A percentile compares a stretch with the other conserved stretches of the same genome.
Evolutionary conservation across 2,113 vertebrate genomes (phyloP).

Genomic region (Elgaria multicarinata): DNA sequence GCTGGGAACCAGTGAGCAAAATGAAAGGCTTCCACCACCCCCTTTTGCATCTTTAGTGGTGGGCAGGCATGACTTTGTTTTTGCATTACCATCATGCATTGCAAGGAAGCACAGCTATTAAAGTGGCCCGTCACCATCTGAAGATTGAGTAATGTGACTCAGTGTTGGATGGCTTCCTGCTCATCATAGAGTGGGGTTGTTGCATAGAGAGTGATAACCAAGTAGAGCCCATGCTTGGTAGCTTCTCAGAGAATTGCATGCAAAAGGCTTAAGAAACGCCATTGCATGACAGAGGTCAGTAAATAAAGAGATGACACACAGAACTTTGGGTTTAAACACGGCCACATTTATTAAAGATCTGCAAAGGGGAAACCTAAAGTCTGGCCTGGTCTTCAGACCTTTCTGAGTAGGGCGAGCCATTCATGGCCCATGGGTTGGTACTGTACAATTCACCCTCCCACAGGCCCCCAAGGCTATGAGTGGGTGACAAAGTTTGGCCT

Average conservation of each 20-base stretch:
- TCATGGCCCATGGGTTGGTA: too few relatives aligned
- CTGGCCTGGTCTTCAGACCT: too few relatives aligned
- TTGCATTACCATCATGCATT: slow-evolving; percentile 4
- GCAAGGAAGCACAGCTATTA: slow-evolving; percentile 6
- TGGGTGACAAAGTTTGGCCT: too few relatives aligned
- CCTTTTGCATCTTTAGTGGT: neutral
- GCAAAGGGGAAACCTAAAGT: too few relatives aligned
- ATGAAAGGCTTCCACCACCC: neutral
- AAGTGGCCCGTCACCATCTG: neutral
- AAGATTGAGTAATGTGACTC: slow-evolving; percentile 42
- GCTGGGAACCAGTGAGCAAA: neutral
- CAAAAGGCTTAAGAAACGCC: neutral
- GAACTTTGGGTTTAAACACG: too few relatives aligned
- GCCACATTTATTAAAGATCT: too few relatives aligned
- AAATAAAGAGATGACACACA: too few relatives aligned
- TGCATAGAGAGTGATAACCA: neutral
- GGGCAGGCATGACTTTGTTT: neutral
- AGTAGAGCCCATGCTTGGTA: neutral
- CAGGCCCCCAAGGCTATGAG: too few relatives aligned
- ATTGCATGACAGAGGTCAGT: fast-evolving
- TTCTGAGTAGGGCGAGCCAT: too few relatives aligned
- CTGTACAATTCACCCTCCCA: too few relatives aligned
- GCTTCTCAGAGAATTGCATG: neutral
- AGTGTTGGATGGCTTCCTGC: slow-evolving; percentile 10
- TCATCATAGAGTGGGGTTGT: neutral